Base-by-base conservation (phyloP, 1,140 invertebrate genomes). In the Belonocnema kinseyi region DNA sequence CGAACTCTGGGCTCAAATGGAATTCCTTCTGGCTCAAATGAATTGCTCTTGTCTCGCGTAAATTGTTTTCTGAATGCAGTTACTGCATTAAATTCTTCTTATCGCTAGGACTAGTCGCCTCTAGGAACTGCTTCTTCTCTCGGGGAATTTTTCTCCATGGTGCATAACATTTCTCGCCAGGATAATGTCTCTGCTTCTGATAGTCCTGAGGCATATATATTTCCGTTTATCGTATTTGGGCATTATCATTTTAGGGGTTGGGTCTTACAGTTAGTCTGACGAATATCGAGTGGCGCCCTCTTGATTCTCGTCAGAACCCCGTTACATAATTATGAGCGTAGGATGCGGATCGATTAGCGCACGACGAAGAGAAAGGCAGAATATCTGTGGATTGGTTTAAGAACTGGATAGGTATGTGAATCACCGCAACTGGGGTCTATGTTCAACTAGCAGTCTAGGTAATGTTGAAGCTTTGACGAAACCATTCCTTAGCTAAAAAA, bases 271-370 rank as follows among this genome's bases (percentile, higher is more conserved):
- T 5, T 16, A 6, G 21, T 7, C 16, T 66, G 21, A 16, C 74
- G 46, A 61, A 51, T 73, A 50, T 52, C 50, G 46, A 53, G 11
- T 73, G 46, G 61, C 53, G 61, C 58, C 54, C 40, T 46, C 12
- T 61, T 19, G 21, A 40, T 40, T 61, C 54, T 77, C 72, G 61
- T 71, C 40, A 71, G 56, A 50, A 19, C 21, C 66, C 19, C 77
- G 84, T 91, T 91, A 89, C 88, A 89, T 91, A 91, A 91, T 91
- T 89, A 89, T 87, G 85, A 88, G 90, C 90, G 90, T 92, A 91
- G 90, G 90, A 91, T 90, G 90, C 90, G 84, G 90, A 91, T 92
- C 90, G 90, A 92, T 92, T 92, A 92, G 89, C 90, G 90, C 89
- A 91, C 85, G 33, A 81, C 88, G 85, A 90, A 88, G 90, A 92